Evolutionary conservation across 2,797 vertebrate species (phyloP).

Genomic region (Streptopelia turtur): DNA sequence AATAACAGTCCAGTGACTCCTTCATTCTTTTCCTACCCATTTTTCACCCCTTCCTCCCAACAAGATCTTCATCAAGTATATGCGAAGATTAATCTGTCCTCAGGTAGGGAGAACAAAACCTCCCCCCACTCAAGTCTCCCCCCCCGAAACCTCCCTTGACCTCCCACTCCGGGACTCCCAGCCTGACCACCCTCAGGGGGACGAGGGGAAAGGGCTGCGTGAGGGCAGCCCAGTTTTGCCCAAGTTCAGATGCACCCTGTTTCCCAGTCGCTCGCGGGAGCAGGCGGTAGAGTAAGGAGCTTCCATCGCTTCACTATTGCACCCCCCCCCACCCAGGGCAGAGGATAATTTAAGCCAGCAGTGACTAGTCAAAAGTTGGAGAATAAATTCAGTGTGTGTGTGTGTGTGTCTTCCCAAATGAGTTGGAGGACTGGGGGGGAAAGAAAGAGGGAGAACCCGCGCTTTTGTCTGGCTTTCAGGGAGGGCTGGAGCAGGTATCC

Average conservation of each 20-base stretch:
- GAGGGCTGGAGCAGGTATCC: background rate
- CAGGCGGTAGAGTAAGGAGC: background rate
- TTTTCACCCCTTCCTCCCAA: conserved; percentile 2
- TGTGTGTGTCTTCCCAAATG: background rate
- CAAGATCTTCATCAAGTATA: conserved; percentile 35
- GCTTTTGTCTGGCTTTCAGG: conserved; percentile 4
- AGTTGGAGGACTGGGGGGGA: background rate
- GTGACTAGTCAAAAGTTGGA: conserved; percentile 15
- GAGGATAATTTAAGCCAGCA: conserved; percentile 5
- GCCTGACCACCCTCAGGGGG: background rate
- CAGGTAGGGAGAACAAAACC: conserved; percentile 65
- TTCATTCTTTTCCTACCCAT: conserved; percentile 20
- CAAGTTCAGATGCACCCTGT: background rate
- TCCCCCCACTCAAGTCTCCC: background rate
- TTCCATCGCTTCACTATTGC: background rate
- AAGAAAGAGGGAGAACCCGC: no score
- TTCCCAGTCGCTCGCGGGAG: background rate
- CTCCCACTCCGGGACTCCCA: background rate
- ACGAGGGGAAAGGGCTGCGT: background rate
- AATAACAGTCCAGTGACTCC: conserved; percentile 57
- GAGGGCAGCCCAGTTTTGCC: background rate
- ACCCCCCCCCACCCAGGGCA: background rate
- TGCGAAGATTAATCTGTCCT: conserved; percentile 25
- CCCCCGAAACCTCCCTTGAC: background rate
- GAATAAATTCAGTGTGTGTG: background rate